A percentile compares a stretch with the other conserved stretches of the same genome.
Conservation (phyloP, 2,113 vertebrate genomes). For the Cynopterus brachyotis region DNA sequence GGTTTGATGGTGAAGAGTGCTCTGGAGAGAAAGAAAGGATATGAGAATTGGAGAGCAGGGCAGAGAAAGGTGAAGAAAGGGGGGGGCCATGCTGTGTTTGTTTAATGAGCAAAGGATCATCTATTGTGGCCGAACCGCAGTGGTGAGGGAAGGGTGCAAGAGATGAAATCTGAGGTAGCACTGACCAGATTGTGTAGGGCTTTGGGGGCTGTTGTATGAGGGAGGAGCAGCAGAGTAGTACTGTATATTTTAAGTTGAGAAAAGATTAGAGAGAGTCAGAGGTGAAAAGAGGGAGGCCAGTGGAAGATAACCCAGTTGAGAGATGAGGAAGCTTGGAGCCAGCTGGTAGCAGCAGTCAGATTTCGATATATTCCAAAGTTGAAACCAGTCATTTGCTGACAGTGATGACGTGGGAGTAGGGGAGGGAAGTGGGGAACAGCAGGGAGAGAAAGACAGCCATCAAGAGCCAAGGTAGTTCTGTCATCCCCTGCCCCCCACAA, state of each 20-base stretch:
- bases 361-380: background rate
- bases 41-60: background rate
- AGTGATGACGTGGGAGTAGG: background rate
- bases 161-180: background rate
- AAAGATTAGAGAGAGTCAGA: background rate
- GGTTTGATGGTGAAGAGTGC: background rate
- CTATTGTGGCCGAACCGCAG: background rate
- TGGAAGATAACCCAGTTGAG: background rate
- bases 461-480: too few species aligned
- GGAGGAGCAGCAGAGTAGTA: background rate
- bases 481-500: background rate
- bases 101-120: background rate
- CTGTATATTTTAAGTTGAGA: background rate
- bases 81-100: too few species aligned
- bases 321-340: background rate
- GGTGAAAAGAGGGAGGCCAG: background rate
- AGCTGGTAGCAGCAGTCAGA: background rate
- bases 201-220: background rate
- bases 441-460: background rate
- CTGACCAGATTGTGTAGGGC: background rate
- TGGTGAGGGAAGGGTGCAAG: background rate
- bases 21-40: background rate
- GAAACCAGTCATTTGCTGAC: background rate
- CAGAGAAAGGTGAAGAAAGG: background rate
- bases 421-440: background rate